These are phyloP conservation scores for Crocodylus rhombifer DNA, from an alignment of 2,797 vertebrate species.

Conservation along the genomic window DNA sequence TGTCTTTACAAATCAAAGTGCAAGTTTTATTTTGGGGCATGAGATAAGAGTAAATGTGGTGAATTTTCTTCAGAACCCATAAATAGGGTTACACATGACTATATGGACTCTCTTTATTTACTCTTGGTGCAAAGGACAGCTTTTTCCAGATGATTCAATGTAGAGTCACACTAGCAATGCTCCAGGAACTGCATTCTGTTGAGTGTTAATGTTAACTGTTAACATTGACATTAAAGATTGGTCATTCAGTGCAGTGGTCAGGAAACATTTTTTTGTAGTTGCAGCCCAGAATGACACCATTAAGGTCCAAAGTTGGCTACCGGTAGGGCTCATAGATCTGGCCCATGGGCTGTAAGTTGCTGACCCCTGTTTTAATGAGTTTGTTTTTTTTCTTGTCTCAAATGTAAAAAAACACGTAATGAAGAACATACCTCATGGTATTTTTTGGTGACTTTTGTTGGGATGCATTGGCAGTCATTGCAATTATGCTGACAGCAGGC, in stretches of 20 bases:
- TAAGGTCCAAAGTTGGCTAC: too few relatives aligned
- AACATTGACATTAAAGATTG: background rate
- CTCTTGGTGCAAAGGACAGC: background rate
- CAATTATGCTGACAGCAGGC: slow-evolving; percentile 93
- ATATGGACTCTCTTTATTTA: background rate
- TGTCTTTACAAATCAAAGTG: too few relatives aligned
- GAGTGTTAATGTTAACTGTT: background rate
- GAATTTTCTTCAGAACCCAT: background rate
- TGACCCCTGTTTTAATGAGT: too few relatives aligned
- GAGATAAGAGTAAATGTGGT: too few relatives aligned
- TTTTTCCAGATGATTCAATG: background rate
- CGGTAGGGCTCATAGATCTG: too few relatives aligned
- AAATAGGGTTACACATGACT: background rate
- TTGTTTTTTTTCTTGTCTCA: background rate
- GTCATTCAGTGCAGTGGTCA: background rate
- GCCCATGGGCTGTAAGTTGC: too few relatives aligned
- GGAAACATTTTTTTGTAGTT: too few relatives aligned
- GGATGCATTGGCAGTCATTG: slow-evolving; percentile 93
- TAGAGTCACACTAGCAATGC: background rate
- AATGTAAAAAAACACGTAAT: background rate
- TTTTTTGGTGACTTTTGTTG: slow-evolving; percentile 92
- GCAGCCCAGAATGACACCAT: too few relatives aligned
- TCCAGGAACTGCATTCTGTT: background rate
- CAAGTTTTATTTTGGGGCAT: too few relatives aligned
- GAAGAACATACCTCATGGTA: slow-evolving; percentile 90